Evolutionary conservation across 2,113 vertebrate species (phyloP), one percentile per base, ranked within the genome.

Genomic region (Amphiprion ocellaris): DNA sequence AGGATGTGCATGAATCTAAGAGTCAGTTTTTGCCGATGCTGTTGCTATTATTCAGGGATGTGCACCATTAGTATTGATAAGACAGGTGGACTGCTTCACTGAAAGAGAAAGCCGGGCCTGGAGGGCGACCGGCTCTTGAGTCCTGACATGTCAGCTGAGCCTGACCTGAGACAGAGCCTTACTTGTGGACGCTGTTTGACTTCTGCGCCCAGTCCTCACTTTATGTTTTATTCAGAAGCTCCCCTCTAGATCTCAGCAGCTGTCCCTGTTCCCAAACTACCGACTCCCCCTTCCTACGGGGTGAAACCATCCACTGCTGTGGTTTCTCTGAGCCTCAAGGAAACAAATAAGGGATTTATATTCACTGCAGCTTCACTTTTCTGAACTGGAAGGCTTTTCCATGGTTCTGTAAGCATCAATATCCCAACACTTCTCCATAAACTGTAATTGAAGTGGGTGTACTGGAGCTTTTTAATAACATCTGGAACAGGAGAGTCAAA

Each of bases 151-250:
- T 89, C 69, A 74, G 74, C 78, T 80, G 80, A 89, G 61, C 52
- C 79, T 66, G 49, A 81, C 66, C 79, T 30, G 64, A 86, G 80
- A 90, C 85, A 91, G 89, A 92, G 87, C 66, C 78, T 90, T 82
- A 69, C 80, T 93, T 91, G 88, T 92, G 62, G 85, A 86, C 19
- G 26, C 79, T 76, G 74, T 80, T 88, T 89, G 74, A 89, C 88
- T 86, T 86, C 37, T 83, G 73, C 77, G 39, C 74, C 4, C 28
- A 71, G 39, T 78, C 58, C 77, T 84, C 46, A 79, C 28, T 69
- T 60, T 74, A 89, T 92, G 87, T 90, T 92, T 92, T 85, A 93
- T 93, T 93, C 87, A 92, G 81, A 78, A 72, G 85, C 69, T 80
- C 41, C 64, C 77, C 67, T 64, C 83, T 73, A 87, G 75, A 69